phyloP scores from a whole-genome alignment of 2,888 invertebrate species.

The Hecatera dysodea region DNA sequence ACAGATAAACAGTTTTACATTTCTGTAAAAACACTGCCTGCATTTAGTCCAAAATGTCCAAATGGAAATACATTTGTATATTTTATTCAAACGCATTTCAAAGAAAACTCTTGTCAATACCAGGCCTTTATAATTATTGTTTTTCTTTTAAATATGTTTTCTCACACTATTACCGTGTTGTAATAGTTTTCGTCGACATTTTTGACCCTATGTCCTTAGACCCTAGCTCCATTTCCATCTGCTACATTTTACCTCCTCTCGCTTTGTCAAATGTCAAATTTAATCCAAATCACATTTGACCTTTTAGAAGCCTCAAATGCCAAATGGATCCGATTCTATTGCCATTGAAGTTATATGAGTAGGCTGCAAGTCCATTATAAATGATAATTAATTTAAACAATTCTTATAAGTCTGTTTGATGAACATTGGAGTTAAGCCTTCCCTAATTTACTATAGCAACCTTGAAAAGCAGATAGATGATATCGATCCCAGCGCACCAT shows the following conservation, averaged over 20 bases:
- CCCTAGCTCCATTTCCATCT: background rate
- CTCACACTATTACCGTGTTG: too few relatives aligned
- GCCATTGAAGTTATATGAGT: conserved; percentile 38
- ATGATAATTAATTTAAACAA: conserved; percentile 40
- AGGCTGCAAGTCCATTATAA: conserved; percentile 36
- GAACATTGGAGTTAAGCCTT: conserved; percentile 8
- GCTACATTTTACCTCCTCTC: conserved; percentile 21
- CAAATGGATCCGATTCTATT: conserved; percentile 25
- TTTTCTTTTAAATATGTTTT: background rate
- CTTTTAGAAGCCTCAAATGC: conserved; percentile 49
- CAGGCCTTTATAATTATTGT: too few relatives aligned
- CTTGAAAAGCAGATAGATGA: background rate
- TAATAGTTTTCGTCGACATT: background rate
- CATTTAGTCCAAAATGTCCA: too few relatives aligned
- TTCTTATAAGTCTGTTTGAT: background rate
- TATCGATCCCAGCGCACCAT: too few relatives aligned
- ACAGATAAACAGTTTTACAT: too few relatives aligned
- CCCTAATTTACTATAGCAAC: background rate
- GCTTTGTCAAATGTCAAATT: conserved; percentile 27
- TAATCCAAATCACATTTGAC: conserved; percentile 21
- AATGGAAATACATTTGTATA: too few relatives aligned
- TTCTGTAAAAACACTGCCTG: too few relatives aligned
- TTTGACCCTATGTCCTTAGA: background rate
- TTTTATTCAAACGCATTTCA: too few relatives aligned
- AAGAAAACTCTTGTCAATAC: too few relatives aligned